These are phyloP conservation scores for Hydrolagus affinis DNA, from an alignment of 2,113 vertebrate genomes.

Conservation along the genomic window DNA sequence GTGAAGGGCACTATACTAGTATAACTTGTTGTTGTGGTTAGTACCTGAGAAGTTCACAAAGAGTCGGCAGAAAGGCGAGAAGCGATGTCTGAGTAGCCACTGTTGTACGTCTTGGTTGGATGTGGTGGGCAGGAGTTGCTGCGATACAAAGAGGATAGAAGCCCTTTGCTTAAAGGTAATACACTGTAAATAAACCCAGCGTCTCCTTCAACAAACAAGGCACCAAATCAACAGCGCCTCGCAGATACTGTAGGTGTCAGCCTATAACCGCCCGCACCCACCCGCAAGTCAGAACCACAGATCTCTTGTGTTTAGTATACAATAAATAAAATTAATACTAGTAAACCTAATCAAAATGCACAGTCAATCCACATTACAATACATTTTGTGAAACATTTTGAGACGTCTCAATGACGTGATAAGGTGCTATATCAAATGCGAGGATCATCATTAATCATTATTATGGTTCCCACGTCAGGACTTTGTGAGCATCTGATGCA, in stretches of 20 bases:
- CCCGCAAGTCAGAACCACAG: neutral
- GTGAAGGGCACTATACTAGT: too few species aligned
- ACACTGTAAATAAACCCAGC: conserved; percentile 50
- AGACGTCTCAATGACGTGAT: too few species aligned
- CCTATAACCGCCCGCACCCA: too few species aligned
- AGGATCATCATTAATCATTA: too few species aligned
- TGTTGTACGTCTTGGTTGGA: conserved; percentile 81
- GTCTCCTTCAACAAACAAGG: conserved; percentile 52
- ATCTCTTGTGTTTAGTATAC: neutral
- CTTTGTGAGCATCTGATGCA: too few species aligned
- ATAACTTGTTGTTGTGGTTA: too few species aligned
- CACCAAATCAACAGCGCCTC: conserved; percentile 45
- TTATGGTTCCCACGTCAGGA: conserved; percentile 2
- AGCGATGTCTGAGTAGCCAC: conserved; percentile 82
- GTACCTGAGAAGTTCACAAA: conserved; percentile 86
- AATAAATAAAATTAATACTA: too few species aligned
- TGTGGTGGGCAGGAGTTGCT: conserved; percentile 79
- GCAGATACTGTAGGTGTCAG: neutral
- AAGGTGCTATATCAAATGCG: too few species aligned
- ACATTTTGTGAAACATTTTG: too few species aligned
- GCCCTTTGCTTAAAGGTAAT: conserved; percentile 47
- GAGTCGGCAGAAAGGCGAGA: conserved; percentile 81
- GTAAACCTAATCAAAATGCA: too few species aligned
- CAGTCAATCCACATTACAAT: too few species aligned
- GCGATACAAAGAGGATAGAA: conserved; percentile 69